phyloP scores from a whole-genome alignment of 2,797 vertebrate genomes.

The Coilia nasus region DNA sequence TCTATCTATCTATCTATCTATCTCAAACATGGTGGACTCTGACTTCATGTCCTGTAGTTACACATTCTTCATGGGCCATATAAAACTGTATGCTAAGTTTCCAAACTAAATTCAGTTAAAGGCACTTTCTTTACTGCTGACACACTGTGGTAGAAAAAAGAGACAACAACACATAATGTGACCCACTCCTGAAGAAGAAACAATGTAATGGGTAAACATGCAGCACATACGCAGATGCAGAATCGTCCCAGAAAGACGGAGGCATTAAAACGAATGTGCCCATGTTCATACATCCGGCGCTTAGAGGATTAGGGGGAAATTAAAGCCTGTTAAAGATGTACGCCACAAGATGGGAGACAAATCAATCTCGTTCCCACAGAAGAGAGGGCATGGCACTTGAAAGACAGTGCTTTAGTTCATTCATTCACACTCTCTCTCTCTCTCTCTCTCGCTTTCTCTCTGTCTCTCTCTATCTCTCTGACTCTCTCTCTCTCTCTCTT shows the following conservation, averaged over 20 bases:
- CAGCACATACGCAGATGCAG: not conserved
- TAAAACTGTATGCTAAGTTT: not conserved
- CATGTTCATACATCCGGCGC: not conserved
- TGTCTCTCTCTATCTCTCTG: not conserved
- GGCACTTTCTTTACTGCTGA: not conserved
- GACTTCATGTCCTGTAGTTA: not conserved
- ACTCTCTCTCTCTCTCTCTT: not conserved
- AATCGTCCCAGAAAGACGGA: not conserved
- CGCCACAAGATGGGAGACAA: not conserved
- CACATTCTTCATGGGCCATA: not conserved
- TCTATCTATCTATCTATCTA: too few species aligned
- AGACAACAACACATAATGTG: not conserved
- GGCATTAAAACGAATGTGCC: not conserved
- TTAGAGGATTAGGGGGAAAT: conserved; percentile 1
- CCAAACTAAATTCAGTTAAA: not conserved
- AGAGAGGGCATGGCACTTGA: not conserved
- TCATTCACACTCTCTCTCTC: not conserved
- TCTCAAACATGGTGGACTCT: not conserved
- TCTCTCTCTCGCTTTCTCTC: not conserved
- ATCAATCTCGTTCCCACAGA: not conserved
- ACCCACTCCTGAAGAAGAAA: not conserved
- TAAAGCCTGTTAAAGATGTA: not conserved
- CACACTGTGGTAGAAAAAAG: not conserved
- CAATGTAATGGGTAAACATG: not conserved
- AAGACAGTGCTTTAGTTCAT: not conserved